Percentiles rank a stretch among this genome's conserved stretches.
These are phyloP conservation scores for Perca schrenkii DNA, from an alignment of 2,113 vertebrate genomes.

Conservation along the genomic window DNA sequence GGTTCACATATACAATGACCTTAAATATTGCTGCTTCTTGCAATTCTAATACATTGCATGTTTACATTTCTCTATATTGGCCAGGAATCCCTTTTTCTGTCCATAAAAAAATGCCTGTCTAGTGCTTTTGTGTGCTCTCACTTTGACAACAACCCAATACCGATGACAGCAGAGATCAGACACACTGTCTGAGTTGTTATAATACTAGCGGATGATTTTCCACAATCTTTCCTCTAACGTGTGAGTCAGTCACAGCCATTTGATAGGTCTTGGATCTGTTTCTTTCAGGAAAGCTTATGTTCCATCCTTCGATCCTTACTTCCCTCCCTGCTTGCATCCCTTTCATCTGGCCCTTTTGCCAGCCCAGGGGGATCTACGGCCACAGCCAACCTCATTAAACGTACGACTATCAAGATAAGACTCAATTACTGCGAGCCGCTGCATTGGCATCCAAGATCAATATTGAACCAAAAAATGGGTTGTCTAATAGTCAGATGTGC, in stretches of 20 bases:
- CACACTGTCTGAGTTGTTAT: slow-evolving; percentile 28
- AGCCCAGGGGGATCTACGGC: slow-evolving; percentile 41
- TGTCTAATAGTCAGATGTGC: slow-evolving; percentile 32
- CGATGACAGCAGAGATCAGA: slow-evolving; percentile 39
- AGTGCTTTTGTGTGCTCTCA: slow-evolving; percentile 3
- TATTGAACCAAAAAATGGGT: slow-evolving; percentile 46
- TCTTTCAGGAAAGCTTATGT: slow-evolving; percentile 26
- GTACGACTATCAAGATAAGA: slow-evolving; percentile 76
- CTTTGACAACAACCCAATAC: slow-evolving; percentile 24
- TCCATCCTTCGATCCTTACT: not conserved
- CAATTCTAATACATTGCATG: not conserved
- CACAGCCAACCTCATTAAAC: slow-evolving; percentile 76
- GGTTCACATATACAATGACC: not conserved
- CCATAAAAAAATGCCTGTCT: not conserved
- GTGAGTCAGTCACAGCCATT: slow-evolving; percentile 2
- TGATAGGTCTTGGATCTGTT: slow-evolving; percentile 13
- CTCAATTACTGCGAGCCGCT: slow-evolving; percentile 68
- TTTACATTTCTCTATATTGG: slow-evolving; percentile 6
- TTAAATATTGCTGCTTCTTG: slow-evolving; percentile 1
- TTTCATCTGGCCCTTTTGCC: slow-evolving; percentile 25
- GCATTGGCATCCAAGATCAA: slow-evolving; percentile 74
- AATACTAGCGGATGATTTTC: slow-evolving; percentile 38
- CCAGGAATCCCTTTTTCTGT: not conserved
- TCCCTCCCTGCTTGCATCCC: not conserved
- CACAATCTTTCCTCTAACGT: not conserved